These are phyloP conservation scores for Ranitomeya variabilis DNA, from an alignment of 2,113 vertebrate genomes.

Conservation along the genomic window DNA sequence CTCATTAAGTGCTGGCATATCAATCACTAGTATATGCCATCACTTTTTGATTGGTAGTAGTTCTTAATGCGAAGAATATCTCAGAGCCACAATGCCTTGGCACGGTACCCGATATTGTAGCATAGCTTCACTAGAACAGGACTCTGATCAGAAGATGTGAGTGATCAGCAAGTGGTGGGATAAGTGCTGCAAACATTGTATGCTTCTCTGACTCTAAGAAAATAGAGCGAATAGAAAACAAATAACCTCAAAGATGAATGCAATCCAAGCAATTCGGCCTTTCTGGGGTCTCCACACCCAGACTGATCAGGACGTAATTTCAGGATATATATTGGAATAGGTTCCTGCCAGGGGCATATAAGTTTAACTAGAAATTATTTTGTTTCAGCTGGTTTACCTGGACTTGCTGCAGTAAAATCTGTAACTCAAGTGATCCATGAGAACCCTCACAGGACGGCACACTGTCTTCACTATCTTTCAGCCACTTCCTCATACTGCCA, in stretches of 20 bases:
- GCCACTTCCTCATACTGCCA: slow-evolving; percentile 82
- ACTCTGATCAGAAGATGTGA: too few species aligned
- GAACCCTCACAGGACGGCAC: slow-evolving; percentile 79
- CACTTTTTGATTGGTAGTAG: too few species aligned
- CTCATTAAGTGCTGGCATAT: too few species aligned
- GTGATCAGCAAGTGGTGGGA: too few species aligned
- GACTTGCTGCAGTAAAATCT: slow-evolving; percentile 81
- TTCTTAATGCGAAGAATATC: too few species aligned
- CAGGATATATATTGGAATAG: background rate
- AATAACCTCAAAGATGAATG: background rate
- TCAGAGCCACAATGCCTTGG: too few species aligned
- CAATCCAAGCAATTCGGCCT: background rate
- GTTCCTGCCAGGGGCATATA: background rate
- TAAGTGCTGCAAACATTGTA: too few species aligned
- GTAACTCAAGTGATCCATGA: slow-evolving; percentile 80
- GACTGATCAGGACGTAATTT: background rate
- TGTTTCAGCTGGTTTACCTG: slow-evolving; percentile 72
- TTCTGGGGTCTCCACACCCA: background rate
- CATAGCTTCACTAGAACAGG: too few species aligned
- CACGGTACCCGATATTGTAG: too few species aligned
- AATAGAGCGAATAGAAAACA: background rate
- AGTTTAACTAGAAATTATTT: background rate
- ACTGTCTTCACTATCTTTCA: slow-evolving; percentile 83
- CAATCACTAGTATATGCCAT: too few species aligned
- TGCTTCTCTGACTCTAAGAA: background rate